Percentiles rank a stretch among this genome's conserved stretches.
Conservation (phyloP, 2,888 invertebrate species). For the Rugalucina vietnamica region DNA sequence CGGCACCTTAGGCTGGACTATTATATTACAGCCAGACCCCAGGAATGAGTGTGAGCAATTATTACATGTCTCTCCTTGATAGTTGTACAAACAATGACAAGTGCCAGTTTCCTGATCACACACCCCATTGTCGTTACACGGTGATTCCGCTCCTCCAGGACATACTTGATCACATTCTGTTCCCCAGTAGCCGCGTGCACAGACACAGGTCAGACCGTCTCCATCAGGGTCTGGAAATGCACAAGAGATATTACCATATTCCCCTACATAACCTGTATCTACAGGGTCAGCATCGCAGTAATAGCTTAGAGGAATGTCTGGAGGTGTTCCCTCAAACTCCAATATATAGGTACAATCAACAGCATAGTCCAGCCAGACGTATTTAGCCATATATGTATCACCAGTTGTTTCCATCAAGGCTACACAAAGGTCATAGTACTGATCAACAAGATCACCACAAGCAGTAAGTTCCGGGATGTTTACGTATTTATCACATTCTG, state of each 20-base stretch:
- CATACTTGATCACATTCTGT: conserved; percentile 61
- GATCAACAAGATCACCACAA: background rate
- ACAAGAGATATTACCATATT: conserved; percentile 48
- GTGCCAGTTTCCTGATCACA: conserved; percentile 62
- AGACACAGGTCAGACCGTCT: conserved; percentile 47
- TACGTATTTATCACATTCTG: background rate
- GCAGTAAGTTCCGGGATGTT: background rate
- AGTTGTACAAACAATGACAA: conserved; percentile 66
- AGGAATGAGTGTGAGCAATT: conserved; percentile 60
- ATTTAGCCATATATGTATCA: background rate
- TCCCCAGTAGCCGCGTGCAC: conserved; percentile 70
- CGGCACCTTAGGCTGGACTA: conserved; percentile 25
- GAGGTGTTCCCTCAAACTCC: background rate
- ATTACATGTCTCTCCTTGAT: conserved; percentile 60
- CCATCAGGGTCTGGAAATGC: conserved; percentile 37
- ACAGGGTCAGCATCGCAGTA: conserved; percentile 14
- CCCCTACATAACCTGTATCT: conserved; percentile 46
- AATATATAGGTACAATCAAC: background rate
- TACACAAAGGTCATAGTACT: background rate
- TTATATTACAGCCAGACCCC: conserved; percentile 66
- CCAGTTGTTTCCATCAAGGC: background rate
- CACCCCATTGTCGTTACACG: conserved; percentile 64
- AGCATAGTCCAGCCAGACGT: background rate
- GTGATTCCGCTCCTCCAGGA: conserved; percentile 64
- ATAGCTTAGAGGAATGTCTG: background rate